Percentiles rank a stretch among this genome's conserved stretches.
These are phyloP conservation scores for Scelioninae gen. 1 DNA, from an alignment of 2,888 invertebrate species.

Conservation along the genomic window DNA sequence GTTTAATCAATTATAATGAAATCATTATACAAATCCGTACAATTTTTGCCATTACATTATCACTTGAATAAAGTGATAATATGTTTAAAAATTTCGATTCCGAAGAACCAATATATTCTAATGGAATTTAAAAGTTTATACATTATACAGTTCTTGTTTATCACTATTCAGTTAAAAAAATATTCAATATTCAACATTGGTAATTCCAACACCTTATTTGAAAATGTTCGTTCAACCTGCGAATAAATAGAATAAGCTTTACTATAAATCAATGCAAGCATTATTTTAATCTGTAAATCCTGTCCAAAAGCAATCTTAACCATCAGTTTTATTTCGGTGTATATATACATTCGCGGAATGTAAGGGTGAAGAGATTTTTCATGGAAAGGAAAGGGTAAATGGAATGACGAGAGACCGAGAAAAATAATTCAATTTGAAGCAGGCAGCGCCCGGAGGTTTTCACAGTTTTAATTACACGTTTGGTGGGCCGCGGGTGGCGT, in stretches of 20 bases:
- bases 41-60: no score
- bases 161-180: no score
- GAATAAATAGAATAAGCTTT: no score
- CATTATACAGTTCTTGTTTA: no score
- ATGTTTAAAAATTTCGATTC: no score
- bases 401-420: slow-evolving; percentile 70
- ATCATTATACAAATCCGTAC: no score
- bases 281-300: slow-evolving; percentile 17
- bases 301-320: slow-evolving; percentile 36
- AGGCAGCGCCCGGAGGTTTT: slow-evolving; percentile 75
- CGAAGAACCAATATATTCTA: no score
- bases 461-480: slow-evolving; percentile 80
- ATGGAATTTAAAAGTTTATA: no score
- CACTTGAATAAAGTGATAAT: no score
- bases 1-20: no score
- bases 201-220: background rate
- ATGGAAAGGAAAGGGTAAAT: slow-evolving; percentile 39
- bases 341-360: slow-evolving; percentile 44
- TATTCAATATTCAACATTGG: background rate
- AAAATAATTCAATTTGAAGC: slow-evolving; percentile 82
- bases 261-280: no score
- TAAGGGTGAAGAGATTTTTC: slow-evolving; percentile 29
- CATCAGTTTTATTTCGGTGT: slow-evolving; percentile 34
- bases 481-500: slow-evolving; percentile 70
- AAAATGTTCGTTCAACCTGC: background rate